A percentile compares a stretch with the other conserved stretches of the same genome.
Evolutionary conservation across 1,140 invertebrate genomes (phyloP).

Genomic region (Ruditapes philippinarum): DNA sequence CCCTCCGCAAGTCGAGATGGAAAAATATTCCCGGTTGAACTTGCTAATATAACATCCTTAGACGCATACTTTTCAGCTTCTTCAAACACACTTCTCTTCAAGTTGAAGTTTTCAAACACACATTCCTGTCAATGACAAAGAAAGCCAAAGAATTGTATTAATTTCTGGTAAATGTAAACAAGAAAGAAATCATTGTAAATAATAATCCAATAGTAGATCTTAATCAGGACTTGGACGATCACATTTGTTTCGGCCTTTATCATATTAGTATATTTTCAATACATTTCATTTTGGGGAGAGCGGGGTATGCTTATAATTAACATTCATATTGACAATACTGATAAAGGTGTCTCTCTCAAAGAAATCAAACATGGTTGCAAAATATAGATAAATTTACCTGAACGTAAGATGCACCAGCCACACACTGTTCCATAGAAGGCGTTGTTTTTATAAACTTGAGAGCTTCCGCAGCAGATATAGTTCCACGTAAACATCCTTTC

Average conservation of each 20-base stretch:
- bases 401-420: constrained; percentile 34
- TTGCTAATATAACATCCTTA: constrained; percentile 40
- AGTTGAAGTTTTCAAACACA: constrained; percentile 54
- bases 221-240: no score
- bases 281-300: no score
- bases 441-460: constrained; percentile 19
- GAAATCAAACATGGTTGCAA: no score
- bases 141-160: no score
- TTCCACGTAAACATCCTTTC: constrained; percentile 55
- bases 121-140: constrained; percentile 32
- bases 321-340: no score
- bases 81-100: constrained; percentile 49
- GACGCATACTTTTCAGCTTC: constrained; percentile 27
- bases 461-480: not conserved
- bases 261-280: no score
- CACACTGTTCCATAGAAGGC: constrained; percentile 29
- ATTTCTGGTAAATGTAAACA: no score
- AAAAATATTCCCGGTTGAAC: constrained; percentile 64
- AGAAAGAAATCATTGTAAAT: no score
- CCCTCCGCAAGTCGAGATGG: constrained; percentile 51
- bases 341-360: no score
- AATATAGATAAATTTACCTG: constrained; percentile 56
- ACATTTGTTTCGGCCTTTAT: no score
- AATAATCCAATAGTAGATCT: no score
- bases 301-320: no score